Conservation (phyloP, 2,113 vertebrate species). For the Notechis scutatus region DNA sequence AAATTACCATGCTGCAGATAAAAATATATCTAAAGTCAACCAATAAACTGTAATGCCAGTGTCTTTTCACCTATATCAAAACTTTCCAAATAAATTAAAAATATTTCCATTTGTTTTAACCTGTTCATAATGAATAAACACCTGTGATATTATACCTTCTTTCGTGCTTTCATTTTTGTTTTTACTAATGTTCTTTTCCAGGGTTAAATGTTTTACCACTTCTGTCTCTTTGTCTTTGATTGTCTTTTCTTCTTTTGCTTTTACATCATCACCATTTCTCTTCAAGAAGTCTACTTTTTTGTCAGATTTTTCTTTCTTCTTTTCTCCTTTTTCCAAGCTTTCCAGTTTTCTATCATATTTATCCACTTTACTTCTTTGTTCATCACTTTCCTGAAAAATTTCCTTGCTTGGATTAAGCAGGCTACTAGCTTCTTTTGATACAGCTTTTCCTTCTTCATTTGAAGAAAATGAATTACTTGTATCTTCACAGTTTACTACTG, state of each 20-base stretch:
- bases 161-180: constrained; percentile 80
- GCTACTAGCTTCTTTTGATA: constrained; percentile 59
- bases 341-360: constrained; percentile 74
- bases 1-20: background rate
- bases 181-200: constrained; percentile 77
- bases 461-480: constrained; percentile 60
- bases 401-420: constrained; percentile 63
- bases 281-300: constrained; percentile 69
- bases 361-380: constrained; percentile 70
- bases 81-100: background rate
- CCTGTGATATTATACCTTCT: constrained; percentile 76
- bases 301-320: constrained; percentile 73
- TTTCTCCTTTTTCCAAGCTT: constrained; percentile 67
- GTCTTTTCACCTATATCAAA: background rate
- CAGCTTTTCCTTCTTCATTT: constrained; percentile 68
- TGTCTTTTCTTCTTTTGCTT: constrained; percentile 70
- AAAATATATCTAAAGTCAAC: background rate
- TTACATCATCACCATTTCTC: constrained; percentile 61
- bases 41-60: background rate
- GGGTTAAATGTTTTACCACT: constrained; percentile 50
- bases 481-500: constrained; percentile 65
- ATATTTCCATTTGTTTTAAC: accelerated
- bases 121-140: background rate
- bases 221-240: constrained; percentile 63
- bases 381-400: constrained; percentile 68